Percentiles rank a stretch among this genome's conserved stretches.
Evolutionary conservation across 2,113 vertebrate species (phyloP).

Genomic region (Numenius arquata): DNA sequence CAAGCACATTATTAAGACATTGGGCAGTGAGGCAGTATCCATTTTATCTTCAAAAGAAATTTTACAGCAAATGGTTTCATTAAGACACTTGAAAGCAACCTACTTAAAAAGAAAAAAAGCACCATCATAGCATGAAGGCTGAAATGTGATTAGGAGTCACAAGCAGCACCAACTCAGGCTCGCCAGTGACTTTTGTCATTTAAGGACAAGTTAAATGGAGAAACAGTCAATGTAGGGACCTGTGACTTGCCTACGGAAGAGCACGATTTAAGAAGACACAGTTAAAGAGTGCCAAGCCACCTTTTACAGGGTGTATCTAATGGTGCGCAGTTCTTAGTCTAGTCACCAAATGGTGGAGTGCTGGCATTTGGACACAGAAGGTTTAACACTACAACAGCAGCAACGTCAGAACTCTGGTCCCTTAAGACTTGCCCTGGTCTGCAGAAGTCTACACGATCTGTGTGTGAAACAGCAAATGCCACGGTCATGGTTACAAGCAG

Average conservation of each 20-base stretch:
- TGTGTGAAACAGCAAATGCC: not conserved
- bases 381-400: not conserved
- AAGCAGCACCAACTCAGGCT: not conserved
- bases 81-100: conserved; percentile 66
- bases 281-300: not conserved
- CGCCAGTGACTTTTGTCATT: conserved; percentile 28
- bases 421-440: not conserved
- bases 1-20: conserved; percentile 55
- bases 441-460: not conserved
- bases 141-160: conserved; percentile 43
- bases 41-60: conserved; percentile 51
- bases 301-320: not conserved
- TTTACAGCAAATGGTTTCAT: conserved; percentile 60
- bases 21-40: conserved; percentile 60
- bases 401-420: not conserved
- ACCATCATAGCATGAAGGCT: conserved; percentile 58
- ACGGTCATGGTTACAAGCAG: not conserved
- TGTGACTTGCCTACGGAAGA: not conserved
- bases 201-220: conserved; percentile 33
- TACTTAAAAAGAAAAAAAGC: conserved; percentile 42
- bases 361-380: not conserved
- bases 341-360: not conserved
- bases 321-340: not conserved
- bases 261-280: not conserved
- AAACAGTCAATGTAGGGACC: not conserved